Evolutionary conservation across 2,888 invertebrate genomes (phyloP).

Genomic region (Andrena bucephala): DNA sequence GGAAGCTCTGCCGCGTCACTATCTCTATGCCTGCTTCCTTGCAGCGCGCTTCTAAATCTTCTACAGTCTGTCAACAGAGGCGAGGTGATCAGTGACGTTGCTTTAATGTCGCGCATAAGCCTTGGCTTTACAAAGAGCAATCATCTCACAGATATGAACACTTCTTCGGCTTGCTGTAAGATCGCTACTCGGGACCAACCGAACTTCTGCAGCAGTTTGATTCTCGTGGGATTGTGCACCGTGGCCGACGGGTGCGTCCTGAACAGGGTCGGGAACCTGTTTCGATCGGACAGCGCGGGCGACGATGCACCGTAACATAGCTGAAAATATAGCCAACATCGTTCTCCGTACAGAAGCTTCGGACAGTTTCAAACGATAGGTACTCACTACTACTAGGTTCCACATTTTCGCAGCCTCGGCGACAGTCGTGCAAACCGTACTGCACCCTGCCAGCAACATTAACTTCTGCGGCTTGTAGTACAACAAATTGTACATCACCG

Average conservation of each 20-base stretch:
- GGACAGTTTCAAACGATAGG: too few relatives aligned
- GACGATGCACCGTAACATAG: conserved; percentile 99
- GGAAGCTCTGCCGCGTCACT: conserved; percentile 97
- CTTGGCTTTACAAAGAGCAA: not conserved
- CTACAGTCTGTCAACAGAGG: conserved; percentile 91
- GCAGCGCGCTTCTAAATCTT: conserved; percentile 97
- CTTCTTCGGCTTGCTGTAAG: conserved; percentile 99
- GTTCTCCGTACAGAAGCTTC: too few relatives aligned
- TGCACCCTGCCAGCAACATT: conserved; percentile 97
- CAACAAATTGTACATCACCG: conserved; percentile 99
- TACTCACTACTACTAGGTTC: conserved; percentile 99
- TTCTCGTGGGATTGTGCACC: conserved; percentile 98
- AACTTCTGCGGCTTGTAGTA: conserved; percentile 98
- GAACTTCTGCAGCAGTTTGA: conserved; percentile 98
- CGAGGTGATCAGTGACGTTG: not conserved
- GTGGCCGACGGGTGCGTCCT: conserved; percentile 99
- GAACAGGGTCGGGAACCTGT: conserved; percentile 98
- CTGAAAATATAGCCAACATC: conserved; percentile 86
- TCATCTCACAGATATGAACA: conserved; percentile 93
- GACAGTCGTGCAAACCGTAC: conserved; percentile 99
- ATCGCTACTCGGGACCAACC: conserved; percentile 99
- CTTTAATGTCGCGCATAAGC: not conserved
- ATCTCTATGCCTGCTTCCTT: conserved; percentile 97
- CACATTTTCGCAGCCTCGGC: conserved; percentile 99
- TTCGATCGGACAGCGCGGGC: conserved; percentile 98